phyloP scores from a whole-genome alignment of 1,140 invertebrate genomes.

The Lethocerus indicus region DNA sequence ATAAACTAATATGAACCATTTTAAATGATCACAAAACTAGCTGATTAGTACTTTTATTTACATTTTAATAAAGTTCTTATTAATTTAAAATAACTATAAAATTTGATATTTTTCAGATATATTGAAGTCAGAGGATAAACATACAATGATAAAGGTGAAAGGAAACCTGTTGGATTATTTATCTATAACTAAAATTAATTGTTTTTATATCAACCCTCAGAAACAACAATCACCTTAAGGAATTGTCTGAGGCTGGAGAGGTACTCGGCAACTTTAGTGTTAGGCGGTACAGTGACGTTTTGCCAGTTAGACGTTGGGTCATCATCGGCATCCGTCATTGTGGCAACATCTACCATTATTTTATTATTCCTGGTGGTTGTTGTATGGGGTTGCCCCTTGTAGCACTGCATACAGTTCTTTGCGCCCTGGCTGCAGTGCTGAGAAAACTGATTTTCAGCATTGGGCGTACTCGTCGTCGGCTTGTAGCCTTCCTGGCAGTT shows the following conservation, averaged over 20 bases:
- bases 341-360: slow-evolving; percentile 31
- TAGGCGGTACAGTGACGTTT: slow-evolving; percentile 13
- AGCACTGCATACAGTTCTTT: slow-evolving; percentile 15
- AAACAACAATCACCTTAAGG: slow-evolving; percentile 19
- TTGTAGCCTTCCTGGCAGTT: slow-evolving; percentile 7
- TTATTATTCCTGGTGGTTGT: background rate
- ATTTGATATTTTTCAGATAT: too few species aligned
- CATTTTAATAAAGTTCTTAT: too few species aligned
- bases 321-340: slow-evolving; percentile 31
- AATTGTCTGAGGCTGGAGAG: slow-evolving; percentile 21
- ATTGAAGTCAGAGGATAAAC: too few species aligned
- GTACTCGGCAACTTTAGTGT: slow-evolving; percentile 22
- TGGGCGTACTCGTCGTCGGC: slow-evolving; percentile 6
- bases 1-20: too few species aligned
- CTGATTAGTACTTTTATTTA: too few species aligned
- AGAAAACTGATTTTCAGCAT: slow-evolving; percentile 4
- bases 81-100: too few species aligned
- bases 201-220: too few species aligned
- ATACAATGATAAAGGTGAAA: too few species aligned
- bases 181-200: too few species aligned
- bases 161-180: too few species aligned
- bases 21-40: too few species aligned
- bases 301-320: slow-evolving; percentile 17
- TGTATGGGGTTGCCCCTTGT: background rate
- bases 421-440: slow-evolving; percentile 13